These are phyloP conservation scores for Poliocrania exsul DNA, from an alignment of 2,797 vertebrate species.

Conservation along the genomic window DNA sequence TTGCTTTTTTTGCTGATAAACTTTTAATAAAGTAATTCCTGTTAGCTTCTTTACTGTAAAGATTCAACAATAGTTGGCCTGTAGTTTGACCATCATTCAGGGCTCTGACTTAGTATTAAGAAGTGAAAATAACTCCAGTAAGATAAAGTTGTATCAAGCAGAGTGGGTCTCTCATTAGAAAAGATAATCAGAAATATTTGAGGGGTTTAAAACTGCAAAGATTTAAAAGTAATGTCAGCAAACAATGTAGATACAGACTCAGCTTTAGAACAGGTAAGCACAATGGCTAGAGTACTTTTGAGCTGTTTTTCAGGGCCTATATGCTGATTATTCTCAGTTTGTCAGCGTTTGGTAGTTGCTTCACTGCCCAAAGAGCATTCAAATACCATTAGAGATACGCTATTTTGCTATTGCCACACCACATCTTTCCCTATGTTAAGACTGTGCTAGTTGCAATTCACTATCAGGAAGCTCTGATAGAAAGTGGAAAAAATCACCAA, in stretches of 20 bases:
- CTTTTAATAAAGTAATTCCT: neutral
- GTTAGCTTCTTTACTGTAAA: neutral
- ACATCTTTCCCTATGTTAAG: neutral
- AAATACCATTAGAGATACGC: neutral
- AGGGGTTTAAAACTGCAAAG: neutral
- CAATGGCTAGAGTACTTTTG: neutral
- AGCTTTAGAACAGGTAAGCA: neutral
- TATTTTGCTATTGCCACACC: neutral
- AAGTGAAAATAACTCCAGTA: neutral
- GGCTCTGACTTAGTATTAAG: neutral
- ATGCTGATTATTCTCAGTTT: neutral
- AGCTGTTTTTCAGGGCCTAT: neutral
- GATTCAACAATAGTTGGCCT: neutral
- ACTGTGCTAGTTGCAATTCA: neutral
- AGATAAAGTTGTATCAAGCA: neutral
- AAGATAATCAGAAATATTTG: neutral
- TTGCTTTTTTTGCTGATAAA: neutral
- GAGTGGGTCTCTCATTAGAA: neutral
- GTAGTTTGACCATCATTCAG: neutral
- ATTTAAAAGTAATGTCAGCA: neutral
- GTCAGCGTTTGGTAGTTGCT: neutral
- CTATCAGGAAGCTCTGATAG: neutral
- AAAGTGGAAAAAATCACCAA: neutral
- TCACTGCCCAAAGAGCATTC: accelerated
- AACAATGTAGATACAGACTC: neutral